Conservation (phyloP, 2,888 invertebrate species). For the Leistus spinibarbis region DNA sequence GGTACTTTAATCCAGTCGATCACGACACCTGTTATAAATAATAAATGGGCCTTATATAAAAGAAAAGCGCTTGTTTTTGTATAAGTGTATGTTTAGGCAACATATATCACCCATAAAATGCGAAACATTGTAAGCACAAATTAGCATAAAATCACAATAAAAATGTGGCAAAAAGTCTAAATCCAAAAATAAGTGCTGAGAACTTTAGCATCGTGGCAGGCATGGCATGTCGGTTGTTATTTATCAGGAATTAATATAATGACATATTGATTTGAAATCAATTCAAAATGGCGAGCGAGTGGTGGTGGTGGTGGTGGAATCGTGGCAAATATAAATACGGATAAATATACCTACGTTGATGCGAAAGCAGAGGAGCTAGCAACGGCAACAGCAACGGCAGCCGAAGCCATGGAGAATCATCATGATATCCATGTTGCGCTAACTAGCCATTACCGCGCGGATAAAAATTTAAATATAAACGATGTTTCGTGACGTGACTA, state of each 20-base stretch:
- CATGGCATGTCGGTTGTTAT: conserved; percentile 41
- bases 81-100: not conserved
- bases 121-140: not conserved
- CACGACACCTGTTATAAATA: too few species aligned
- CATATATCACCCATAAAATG: not conserved
- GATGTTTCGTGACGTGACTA: conserved; percentile 49
- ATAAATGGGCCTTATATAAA: too few species aligned
- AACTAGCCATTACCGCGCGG: conserved; percentile 48
- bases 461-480: conserved; percentile 53
- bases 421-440: conserved; percentile 47
- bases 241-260: conserved; percentile 55
- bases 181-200: not conserved
- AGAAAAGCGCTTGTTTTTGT: too few species aligned
- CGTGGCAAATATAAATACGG: conserved; percentile 52
- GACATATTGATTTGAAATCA: conserved; percentile 54
- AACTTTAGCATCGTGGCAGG: not conserved
- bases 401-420: conserved; percentile 47
- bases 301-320: conserved; percentile 43
- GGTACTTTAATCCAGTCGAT: too few species aligned
- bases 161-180: not conserved
- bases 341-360: conserved; percentile 45
- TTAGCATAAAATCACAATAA: conserved; percentile 19
- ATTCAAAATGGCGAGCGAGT: conserved; percentile 52
- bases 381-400: conserved; percentile 44
- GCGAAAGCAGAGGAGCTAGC: not conserved